Evolutionary conservation across 2,888 invertebrate species (phyloP).

Genomic region (Leptarthrus brevirostris): DNA sequence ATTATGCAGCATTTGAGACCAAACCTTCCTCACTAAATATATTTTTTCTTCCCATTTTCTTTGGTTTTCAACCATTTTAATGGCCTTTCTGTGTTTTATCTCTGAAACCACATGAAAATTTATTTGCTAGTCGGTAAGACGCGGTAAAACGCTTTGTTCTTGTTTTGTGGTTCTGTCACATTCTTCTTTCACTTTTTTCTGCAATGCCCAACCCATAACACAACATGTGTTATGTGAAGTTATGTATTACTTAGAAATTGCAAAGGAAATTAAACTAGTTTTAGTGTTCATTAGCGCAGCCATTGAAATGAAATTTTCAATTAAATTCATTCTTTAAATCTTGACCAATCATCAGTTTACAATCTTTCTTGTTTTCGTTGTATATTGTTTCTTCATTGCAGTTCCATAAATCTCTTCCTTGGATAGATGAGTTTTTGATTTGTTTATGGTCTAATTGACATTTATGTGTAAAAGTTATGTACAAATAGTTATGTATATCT

Average conservation of each 20-base stretch:
- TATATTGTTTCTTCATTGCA: too few species aligned
- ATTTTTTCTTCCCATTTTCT: conserved; percentile 25
- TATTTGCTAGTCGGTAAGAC: conserved; percentile 36
- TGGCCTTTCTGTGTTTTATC: conserved; percentile 55
- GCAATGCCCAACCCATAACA: not conserved
- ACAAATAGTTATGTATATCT: too few species aligned
- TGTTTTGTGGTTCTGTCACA: conserved; percentile 28
- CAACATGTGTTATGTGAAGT: not conserved
- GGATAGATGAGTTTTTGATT: too few species aligned
- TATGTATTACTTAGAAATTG: not conserved
- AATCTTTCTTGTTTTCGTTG: too few species aligned
- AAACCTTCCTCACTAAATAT: conserved; percentile 44
- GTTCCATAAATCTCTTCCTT: too few species aligned
- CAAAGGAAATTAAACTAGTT: conserved; percentile 6
- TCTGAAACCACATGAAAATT: conserved; percentile 52
- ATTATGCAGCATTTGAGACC: conserved; percentile 51
- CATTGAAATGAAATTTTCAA: too few species aligned
- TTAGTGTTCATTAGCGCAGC: not conserved
- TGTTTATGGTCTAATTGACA: too few species aligned
- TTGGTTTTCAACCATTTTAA: conserved; percentile 54
- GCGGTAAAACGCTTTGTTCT: conserved; percentile 33
- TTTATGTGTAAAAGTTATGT: too few species aligned
- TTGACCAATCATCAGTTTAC: too few species aligned
- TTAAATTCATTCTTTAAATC: too few species aligned
- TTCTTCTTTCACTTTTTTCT: conserved; percentile 29